Base-by-base conservation (phyloP, 2,797 vertebrate genomes). In the Parotocinclus haroldoi region DNA sequence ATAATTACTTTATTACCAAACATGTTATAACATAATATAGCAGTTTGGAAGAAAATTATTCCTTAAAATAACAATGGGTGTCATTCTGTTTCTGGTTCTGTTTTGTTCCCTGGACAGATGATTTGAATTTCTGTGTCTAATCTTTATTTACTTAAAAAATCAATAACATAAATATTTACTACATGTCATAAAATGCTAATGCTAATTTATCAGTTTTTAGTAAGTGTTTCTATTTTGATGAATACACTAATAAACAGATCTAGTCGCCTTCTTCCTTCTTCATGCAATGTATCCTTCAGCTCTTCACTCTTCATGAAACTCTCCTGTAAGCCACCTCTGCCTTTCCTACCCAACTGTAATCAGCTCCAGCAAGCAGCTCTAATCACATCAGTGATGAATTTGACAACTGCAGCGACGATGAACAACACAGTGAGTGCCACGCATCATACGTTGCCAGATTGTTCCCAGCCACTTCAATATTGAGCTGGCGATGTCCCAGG, bases 361-460 rank as follows among this genome's bases (percentile, higher is more conserved):
- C 42, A 48, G 64, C 73, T 69, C 51, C 78, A 79, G 75, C 79
- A 81, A 84, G 80, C 72, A 59, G 68, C 38, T 71, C 80, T 83
- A 71, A 83, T 84, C 79, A 85, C 74, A 19, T 36, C 72, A 82
- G 76, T 81, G 77, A 85, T 53, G 27, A 27, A 27, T 27, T 27
- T 5, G 53, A 82, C 82, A 82, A 78, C 69, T 80, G 81, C 54
- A 84, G 78, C 82, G 81, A 85, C 82, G 81, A 78, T 61, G 81
- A 81, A 70, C 75, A 36, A 27, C 56, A 37, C 13, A 44, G n/a
- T 11, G 72, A 65, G 67, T 68, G 74, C 2, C 68, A 61, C 76
- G 59, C 63, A 19, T 58, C 50, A 2, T 27, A 27, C 5, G 27
- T 27, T 27, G 27, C 27, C 27, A 27, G 27, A 27, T 27, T 27